Evolutionary conservation across 2,797 vertebrate species (phyloP).

Genomic region (Pseudochirops corinnae): DNA sequence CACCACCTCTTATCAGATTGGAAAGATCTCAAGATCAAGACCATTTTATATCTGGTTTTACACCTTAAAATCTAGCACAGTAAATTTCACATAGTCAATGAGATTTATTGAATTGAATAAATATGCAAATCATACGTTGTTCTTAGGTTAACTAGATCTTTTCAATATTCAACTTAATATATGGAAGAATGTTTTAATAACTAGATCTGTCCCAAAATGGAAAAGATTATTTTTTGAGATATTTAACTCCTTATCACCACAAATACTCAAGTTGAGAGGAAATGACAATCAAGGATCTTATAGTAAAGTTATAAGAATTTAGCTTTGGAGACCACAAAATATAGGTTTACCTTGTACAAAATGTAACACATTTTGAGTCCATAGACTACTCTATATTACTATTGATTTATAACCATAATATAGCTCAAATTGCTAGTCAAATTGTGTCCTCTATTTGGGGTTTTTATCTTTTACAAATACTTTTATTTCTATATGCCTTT

Average conservation of each 20-base stretch:
- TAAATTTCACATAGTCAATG: not conserved
- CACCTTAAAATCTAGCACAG: not conserved
- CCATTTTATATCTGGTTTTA: not conserved
- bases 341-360: constrained; percentile 25
- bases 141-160: constrained; percentile 53
- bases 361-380: constrained; percentile 54
- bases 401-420: constrained; percentile 38
- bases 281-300: constrained; percentile 51
- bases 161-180: constrained; percentile 10
- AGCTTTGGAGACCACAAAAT: constrained; percentile 57
- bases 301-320: constrained; percentile 52
- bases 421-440: constrained; percentile 19
- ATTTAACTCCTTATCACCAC: constrained; percentile 44
- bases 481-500: constrained; percentile 15
- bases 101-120: not conserved
- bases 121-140: constrained; percentile 26
- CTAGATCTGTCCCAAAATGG: constrained; percentile 55
- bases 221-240: not conserved
- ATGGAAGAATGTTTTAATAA: constrained; percentile 59
- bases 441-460: constrained; percentile 48
- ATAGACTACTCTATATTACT: constrained; percentile 14
- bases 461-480: constrained; percentile 41
- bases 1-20: not conserved
- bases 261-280: constrained; percentile 45
- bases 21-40: not conserved